Conservation (phyloP, 2,888 invertebrate genomes). For the Eurytoma californica region DNA sequence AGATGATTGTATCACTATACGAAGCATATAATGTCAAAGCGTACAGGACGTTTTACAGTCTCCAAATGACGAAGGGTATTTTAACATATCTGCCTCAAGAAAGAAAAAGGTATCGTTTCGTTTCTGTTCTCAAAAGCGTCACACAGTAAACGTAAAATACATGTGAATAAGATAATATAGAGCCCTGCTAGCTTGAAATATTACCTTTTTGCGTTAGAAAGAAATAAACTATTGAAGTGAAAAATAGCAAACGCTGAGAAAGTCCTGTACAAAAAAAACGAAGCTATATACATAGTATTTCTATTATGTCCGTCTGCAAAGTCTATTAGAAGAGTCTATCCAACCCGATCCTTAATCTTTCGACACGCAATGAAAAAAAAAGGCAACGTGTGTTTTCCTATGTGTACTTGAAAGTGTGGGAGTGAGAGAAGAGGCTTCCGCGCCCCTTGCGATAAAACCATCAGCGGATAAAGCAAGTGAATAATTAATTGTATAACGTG, state of each 20-base stretch:
- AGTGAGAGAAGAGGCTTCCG: not conserved
- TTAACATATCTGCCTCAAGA: conserved; percentile 11
- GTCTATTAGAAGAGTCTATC: conserved; percentile 74
- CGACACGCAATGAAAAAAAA: conserved; percentile 28
- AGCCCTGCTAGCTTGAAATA: conserved; percentile 18
- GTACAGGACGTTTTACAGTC: conserved; percentile 51
- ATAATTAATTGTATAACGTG: conserved; percentile 18
- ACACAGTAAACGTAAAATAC: not conserved
- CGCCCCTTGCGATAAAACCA: not conserved
- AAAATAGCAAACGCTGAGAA: conserved; percentile 51
- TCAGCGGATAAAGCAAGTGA: not conserved
- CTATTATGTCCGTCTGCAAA: conserved; percentile 75
- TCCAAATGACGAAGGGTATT: not conserved
- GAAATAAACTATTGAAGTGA: not conserved
- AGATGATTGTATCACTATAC: conserved; percentile 54
- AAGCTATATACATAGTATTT: conserved; percentile 68
- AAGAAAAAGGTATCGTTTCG: conserved; percentile 5
- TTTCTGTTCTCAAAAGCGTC: not conserved
- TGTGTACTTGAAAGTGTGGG: conserved; percentile 35
- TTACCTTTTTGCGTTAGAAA: not conserved
- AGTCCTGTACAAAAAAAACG: conserved; percentile 59
- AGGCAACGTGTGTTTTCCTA: conserved; percentile 41
- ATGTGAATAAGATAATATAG: conserved; percentile 33
- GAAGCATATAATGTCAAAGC: conserved; percentile 49
- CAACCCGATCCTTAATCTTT: conserved; percentile 46